phyloP scores from a whole-genome alignment of 2,113 vertebrate genomes.

The rat (Rattus norvegicus) region DNA sequence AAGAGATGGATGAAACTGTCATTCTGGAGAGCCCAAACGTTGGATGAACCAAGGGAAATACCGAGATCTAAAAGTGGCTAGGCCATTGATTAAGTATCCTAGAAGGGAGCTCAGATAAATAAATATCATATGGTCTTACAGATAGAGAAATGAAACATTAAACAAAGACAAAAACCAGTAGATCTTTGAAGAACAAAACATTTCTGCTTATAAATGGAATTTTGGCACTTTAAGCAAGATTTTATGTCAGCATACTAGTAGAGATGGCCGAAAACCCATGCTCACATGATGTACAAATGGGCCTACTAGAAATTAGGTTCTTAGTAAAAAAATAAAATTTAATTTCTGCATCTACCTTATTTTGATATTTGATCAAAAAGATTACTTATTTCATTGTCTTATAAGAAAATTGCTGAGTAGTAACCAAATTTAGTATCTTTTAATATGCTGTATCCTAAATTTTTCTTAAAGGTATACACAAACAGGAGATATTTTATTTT shows the following conservation, averaged over 20 bases:
- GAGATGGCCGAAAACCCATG: neutral
- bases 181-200: neutral
- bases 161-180: neutral
- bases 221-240: neutral
- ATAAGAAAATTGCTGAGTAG: neutral
- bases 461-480: slow-evolving; percentile 15
- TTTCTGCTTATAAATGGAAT: slow-evolving; percentile 1
- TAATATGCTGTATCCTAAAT: neutral
- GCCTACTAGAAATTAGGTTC: neutral
- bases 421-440: neutral
- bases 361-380: neutral
- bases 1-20: slow-evolving; percentile 33
- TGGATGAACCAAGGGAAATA: neutral
- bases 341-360: neutral
- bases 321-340: slow-evolving; percentile 6
- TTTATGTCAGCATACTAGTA: neutral
- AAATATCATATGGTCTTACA: neutral
- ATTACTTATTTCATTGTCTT: slow-evolving; percentile 4
- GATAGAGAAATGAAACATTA: neutral
- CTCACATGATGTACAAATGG: neutral
- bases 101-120: neutral
- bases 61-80: neutral
- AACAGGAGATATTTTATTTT: neutral
- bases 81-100: neutral
- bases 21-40: neutral